A percentile compares a stretch with the other conserved stretches of the same genome.
These are phyloP conservation scores for Melanogrammus aeglefinus DNA, from an alignment of 2,797 vertebrate species.

Conservation along the genomic window DNA sequence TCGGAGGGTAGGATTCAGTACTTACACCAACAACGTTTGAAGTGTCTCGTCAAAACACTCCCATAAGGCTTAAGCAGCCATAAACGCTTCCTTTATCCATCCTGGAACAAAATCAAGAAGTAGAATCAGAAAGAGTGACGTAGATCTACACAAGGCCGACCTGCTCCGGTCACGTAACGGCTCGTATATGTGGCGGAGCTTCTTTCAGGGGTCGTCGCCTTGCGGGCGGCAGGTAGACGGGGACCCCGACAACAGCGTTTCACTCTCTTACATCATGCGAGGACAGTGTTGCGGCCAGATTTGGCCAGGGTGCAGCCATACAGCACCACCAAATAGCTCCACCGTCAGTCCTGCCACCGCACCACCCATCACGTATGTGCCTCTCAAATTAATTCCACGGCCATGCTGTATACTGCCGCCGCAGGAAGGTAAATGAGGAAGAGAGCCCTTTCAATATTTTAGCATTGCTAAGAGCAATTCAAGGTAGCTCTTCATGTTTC, in stretches of 20 bases:
- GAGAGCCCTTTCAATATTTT: slow-evolving; percentile 71
- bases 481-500: slow-evolving; percentile 72
- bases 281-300: not conserved
- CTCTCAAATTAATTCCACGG: not conserved
- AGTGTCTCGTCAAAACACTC: slow-evolving; percentile 4
- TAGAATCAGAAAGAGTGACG: slow-evolving; percentile 25
- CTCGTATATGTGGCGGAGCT: slow-evolving; percentile 35
- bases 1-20: not conserved
- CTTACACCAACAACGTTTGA: not conserved
- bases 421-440: not conserved
- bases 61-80: slow-evolving; percentile 19
- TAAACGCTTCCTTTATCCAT: slow-evolving; percentile 20
- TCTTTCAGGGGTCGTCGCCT: slow-evolving; percentile 26
- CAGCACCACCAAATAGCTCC: not conserved
- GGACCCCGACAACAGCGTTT: slow-evolving; percentile 47
- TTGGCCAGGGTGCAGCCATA: not conserved
- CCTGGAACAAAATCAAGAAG: not conserved
- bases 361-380: not conserved
- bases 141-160: not conserved
- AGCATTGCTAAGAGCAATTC: slow-evolving; percentile 75
- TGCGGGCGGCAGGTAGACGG: slow-evolving; percentile 25
- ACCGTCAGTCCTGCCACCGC: not conserved
- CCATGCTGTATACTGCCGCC: not conserved
- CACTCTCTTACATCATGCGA: slow-evolving; percentile 56
- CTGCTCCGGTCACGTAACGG: slow-evolving; percentile 35